Conservation (phyloP, 2,797 vertebrate genomes). For the Anomalospiza imberbis region DNA sequence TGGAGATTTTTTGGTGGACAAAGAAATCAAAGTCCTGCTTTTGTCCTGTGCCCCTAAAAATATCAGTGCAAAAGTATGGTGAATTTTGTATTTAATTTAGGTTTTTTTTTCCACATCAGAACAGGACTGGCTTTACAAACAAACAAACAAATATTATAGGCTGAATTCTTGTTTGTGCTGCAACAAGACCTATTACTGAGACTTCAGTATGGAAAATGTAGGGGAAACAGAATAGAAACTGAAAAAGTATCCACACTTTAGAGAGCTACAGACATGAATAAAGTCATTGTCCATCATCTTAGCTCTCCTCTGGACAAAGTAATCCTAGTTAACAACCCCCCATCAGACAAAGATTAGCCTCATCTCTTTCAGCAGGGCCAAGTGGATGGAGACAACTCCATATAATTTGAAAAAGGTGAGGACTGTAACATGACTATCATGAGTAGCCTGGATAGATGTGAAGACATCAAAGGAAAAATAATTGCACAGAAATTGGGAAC, state of each 20-base stretch:
- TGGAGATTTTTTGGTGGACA: neutral
- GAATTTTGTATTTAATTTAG: neutral
- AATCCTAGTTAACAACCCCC: neutral
- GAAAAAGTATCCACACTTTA: neutral
- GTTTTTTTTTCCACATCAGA: neutral
- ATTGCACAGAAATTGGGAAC: neutral
- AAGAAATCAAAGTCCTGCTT: neutral
- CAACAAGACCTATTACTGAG: neutral
- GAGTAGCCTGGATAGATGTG: neutral
- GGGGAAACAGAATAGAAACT: neutral
- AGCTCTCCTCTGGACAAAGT: neutral
- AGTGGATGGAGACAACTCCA: neutral
- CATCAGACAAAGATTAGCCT: neutral
- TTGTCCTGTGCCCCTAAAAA: neutral
- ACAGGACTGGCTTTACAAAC: neutral
- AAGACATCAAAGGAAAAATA: neutral
- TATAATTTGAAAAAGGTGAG: neutral
- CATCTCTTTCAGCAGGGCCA: neutral
- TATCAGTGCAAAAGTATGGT: neutral
- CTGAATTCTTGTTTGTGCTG: neutral
- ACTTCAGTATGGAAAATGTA: neutral
- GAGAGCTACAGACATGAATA: neutral
- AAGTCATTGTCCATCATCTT: neutral
- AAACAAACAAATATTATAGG: neutral
- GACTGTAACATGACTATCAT: neutral